Evolutionary conservation across 2,113 vertebrate genomes (phyloP).

Genomic region (Phalacrocorax carbo): DNA sequence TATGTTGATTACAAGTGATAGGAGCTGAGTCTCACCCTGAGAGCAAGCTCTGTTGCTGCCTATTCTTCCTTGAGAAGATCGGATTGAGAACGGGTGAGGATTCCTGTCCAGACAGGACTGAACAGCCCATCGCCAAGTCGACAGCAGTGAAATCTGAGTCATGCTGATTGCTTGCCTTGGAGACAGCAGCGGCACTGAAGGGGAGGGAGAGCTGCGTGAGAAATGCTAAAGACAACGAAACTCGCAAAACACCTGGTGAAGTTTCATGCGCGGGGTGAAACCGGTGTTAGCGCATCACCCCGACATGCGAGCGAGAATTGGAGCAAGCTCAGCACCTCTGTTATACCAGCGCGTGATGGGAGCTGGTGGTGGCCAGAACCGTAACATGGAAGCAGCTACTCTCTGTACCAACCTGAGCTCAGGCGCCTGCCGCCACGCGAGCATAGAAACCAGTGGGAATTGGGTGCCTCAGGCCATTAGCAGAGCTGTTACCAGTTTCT

Average conservation of each 20-base stretch:
- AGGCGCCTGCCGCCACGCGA: background rate
- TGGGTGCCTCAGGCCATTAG: background rate
- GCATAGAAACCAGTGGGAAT: background rate
- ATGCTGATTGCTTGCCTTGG: background rate
- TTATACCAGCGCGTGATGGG: accelerated
- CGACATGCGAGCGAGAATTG: accelerated
- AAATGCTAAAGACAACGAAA: slow-evolving; percentile 41
- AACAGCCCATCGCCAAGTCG: slow-evolving; percentile 5
- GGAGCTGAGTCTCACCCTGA: background rate
- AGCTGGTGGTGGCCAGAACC: background rate
- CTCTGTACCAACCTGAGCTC: background rate
- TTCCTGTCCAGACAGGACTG: slow-evolving; percentile 64
- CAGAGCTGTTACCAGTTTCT: background rate
- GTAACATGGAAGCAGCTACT: background rate
- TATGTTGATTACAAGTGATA: background rate
- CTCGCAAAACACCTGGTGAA: background rate
- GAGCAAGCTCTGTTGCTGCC: background rate
- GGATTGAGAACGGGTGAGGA: slow-evolving; percentile 13
- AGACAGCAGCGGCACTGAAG: slow-evolving; percentile 13
- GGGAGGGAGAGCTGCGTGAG: slow-evolving; percentile 38
- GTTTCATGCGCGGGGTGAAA: background rate
- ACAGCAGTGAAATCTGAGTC: slow-evolving; percentile 49
- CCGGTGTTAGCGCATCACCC: background rate
- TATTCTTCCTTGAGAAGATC: background rate
- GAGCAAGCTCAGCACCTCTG: background rate